Base-by-base conservation (phyloP, 2,797 vertebrate species). In the Pseudomugil gertrudae region DNA sequence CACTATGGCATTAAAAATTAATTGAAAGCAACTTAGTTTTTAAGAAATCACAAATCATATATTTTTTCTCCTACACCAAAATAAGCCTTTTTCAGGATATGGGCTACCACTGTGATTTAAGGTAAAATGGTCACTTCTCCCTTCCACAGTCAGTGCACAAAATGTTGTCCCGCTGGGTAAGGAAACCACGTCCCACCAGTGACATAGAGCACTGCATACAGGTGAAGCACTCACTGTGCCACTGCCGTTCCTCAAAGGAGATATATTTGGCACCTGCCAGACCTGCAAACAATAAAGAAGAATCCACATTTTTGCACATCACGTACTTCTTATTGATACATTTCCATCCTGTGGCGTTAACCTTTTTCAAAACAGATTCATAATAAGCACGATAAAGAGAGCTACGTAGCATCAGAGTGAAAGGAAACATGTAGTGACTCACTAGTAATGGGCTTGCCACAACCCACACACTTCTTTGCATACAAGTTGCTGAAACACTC, bases 221-320 rank as follows among this genome's bases (percentile, higher is more conserved):
- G 70, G 84, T 93, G 81, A 99, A 99, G 56, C 98, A 99, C 76
- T 98, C 96, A 2, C 94, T 94, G 47, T 99, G 98, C 98, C 98
- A 99, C 84, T 98, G 97, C 2, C 90, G 95, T 47, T 98, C 96
- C 89, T 99, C 97, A 68, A 98, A 99, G 1, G 96, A 98, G 85
- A 98, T 90, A 75, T 97, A 99, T 89, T 98, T 98, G 43, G 94
- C 93, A 50, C 94, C 94, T 27, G 93, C 95, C 0, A 96, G 92
- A 90, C 95, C 98, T 99, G 79, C n/a, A 56, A 11, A 71, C 33
- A 72, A 56, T 64, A 29, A 27, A n/a, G 52, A 81, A 0, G 68
- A 3, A 77, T 10, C n/a, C 17, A 50, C 21, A 30, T 9, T n/a
- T 58, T 71, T 7, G 54, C 11, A 51, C 36, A 38, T 38, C 14